A percentile compares a stretch with the other conserved stretches of the same genome.
These are phyloP conservation scores for Austrofundulus limnaeus DNA, from an alignment of 2,113 vertebrate genomes.

Conservation along the genomic window DNA sequence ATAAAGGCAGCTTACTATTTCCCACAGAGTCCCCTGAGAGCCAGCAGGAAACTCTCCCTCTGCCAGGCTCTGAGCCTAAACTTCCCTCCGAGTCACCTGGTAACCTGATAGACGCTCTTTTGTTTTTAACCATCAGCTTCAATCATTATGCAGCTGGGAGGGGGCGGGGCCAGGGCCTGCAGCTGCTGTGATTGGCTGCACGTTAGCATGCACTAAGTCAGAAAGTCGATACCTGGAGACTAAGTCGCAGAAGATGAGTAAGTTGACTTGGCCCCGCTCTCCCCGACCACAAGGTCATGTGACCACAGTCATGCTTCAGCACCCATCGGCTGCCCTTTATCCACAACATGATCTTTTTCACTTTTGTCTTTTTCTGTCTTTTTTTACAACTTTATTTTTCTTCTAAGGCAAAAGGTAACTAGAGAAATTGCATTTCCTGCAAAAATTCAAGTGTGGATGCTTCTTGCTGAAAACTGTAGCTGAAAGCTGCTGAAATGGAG, in stretches of 20 bases:
- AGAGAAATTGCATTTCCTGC: too few relatives aligned
- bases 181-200: constrained; percentile 66
- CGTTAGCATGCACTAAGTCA: constrained; percentile 69
- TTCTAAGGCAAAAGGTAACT: not conserved
- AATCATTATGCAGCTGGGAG: constrained; percentile 34
- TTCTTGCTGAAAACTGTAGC: too few relatives aligned
- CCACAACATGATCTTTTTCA: not conserved
- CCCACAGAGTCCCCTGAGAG: constrained; percentile 68
- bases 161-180: constrained; percentile 32
- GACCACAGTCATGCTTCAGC: constrained; percentile 25
- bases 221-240: constrained; percentile 46
- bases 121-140: constrained; percentile 47
- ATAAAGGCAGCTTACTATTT: constrained; percentile 10
- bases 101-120: constrained; percentile 54
- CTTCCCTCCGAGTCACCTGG: constrained; percentile 53
- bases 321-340: not conserved
- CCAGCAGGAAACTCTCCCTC: constrained; percentile 60
- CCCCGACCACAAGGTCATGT: constrained; percentile 17
- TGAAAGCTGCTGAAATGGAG: too few relatives aligned
- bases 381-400: not conserved
- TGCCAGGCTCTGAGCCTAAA: constrained; percentile 56
- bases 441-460: too few relatives aligned
- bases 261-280: constrained; percentile 36
- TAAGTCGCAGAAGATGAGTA: constrained; percentile 47
- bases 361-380: not conserved